These are phyloP conservation scores for Callocephalon fimbriatum DNA, from an alignment of 2,113 vertebrate species.

Conservation along the genomic window DNA sequence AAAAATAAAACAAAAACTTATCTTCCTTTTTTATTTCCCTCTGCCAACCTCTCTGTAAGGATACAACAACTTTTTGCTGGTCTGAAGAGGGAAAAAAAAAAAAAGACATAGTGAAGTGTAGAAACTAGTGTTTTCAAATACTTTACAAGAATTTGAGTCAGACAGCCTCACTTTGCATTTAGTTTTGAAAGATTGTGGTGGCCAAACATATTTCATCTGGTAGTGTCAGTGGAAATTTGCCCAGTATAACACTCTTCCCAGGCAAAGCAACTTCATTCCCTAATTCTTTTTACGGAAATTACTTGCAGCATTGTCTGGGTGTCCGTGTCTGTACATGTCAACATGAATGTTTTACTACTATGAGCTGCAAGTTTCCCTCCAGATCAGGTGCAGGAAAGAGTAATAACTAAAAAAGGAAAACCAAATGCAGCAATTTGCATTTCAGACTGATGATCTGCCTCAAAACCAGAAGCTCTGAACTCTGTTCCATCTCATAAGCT, in stretches of 20 bases:
- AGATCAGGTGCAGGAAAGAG: background rate
- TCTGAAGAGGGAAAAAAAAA: background rate
- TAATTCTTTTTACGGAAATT: conserved; percentile 58
- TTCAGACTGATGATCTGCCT: conserved; percentile 51
- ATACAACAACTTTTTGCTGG: background rate
- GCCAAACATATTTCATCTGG: background rate
- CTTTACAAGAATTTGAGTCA: background rate
- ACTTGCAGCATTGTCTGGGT: background rate
- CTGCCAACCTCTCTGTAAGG: background rate
- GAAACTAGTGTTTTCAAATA: background rate
- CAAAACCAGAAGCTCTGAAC: conserved; percentile 43
- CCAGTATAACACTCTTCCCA: conserved; percentile 8
- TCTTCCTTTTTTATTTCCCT: background rate
- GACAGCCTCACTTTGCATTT: background rate
- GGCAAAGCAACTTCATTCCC: conserved; percentile 1
- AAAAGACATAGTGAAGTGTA: background rate
- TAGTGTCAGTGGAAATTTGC: conserved; percentile 25
- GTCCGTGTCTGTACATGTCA: conserved; percentile 36
- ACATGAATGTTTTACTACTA: conserved; percentile 29
- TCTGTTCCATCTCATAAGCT: conserved; percentile 42
- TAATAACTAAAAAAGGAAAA: conserved; percentile 43
- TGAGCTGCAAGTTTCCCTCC: conserved; percentile 7
- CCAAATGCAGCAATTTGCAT: conserved; percentile 29
- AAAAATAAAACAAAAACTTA: background rate
- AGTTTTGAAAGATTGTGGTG: background rate